phyloP scores from a whole-genome alignment of 1,140 invertebrate genomes.

The Drosophila repletoides region DNA sequence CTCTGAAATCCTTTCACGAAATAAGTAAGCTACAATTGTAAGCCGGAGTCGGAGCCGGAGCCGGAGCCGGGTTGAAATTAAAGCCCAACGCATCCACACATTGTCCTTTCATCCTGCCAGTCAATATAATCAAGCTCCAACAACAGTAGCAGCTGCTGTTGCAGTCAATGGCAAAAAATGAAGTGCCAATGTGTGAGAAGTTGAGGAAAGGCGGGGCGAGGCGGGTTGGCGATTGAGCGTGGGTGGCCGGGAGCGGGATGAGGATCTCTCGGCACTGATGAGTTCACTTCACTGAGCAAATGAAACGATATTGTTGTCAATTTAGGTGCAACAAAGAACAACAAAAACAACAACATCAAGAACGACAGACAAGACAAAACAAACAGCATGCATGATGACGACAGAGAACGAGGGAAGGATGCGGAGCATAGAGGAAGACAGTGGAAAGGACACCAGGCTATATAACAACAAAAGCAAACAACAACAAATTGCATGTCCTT shows the following conservation, averaged over 20 bases:
- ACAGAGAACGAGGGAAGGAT: slow-evolving; percentile 10
- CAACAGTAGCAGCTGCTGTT: slow-evolving; percentile 14
- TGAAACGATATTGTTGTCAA: slow-evolving; percentile 80
- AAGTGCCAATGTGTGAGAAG: slow-evolving; percentile 52
- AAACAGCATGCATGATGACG: slow-evolving; percentile 69
- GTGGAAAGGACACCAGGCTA: not conserved
- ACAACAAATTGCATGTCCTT: slow-evolving; percentile 80
- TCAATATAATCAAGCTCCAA: slow-evolving; percentile 74
- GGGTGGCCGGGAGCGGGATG: not conserved
- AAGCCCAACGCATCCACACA: slow-evolving; percentile 35
- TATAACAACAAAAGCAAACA: slow-evolving; percentile 67
- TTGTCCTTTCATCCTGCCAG: slow-evolving; percentile 32
- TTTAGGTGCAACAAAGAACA: slow-evolving; percentile 80
- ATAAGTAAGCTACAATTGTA: slow-evolving; percentile 44
- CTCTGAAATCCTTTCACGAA: slow-evolving; percentile 1
- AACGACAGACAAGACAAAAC: slow-evolving; percentile 60
- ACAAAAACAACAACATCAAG: slow-evolving; percentile 47
- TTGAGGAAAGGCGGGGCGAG: not conserved
- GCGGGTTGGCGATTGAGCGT: not conserved
- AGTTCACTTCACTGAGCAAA: slow-evolving; percentile 80
- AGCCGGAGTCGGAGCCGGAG: slow-evolving; percentile 10
- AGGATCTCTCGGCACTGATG: slow-evolving; percentile 61
- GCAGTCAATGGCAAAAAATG: slow-evolving; percentile 54
- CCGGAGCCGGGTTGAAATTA: slow-evolving; percentile 35
- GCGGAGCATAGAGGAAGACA: not conserved